Base-by-base conservation (phyloP, 2,113 vertebrate genomes). In the Thunnus maccoyii region DNA sequence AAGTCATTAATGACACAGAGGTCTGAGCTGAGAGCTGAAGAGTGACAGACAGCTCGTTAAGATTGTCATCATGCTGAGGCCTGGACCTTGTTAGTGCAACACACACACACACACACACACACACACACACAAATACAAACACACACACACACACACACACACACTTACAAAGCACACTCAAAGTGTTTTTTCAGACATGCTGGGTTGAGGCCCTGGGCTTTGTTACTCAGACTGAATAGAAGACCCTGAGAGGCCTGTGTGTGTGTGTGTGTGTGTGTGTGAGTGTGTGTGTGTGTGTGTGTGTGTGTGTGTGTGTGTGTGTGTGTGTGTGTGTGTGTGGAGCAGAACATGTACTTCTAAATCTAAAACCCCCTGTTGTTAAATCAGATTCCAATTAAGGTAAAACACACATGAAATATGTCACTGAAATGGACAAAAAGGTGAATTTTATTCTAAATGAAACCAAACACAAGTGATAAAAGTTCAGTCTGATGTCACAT, bases 31-130 rank as follows among this genome's bases (percentile, higher is more conserved):
- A 80, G 76, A 87, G 86, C 90, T 85, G 91, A 77, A 80, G 88
- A 93, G 90, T 91, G 90, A 90, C 87, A 93, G 90, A 91, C 90
- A 90, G 91, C 90, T 93, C 86, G 90, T 93, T 93, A 91, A 86
- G 85, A 89, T 89, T 66, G 76, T 91, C 90, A 78, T 85, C 88
- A 85, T 41, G 90, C 90, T 90, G 89, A 86, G 91, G 77, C 75
- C 82, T 85, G 80, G 87, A 81, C 88, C 86, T 90, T 90, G 88
- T 91, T 91, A 91, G 86, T 79, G 80, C 82, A 90, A 86, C 73
- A 87, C 72, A 80, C 80, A 78, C 68, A 80, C 83, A 80, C 76
- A 78, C 48, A 82, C 47, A 62, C 55, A 63, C 57, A 50, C 46
- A 68, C 20, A 80, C 74, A 65, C 52, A 72, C 46, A 51, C 52